Evolutionary conservation across 2,888 invertebrate genomes (phyloP), one percentile per base, ranked within the genome.

Genomic region (Patella depressa): DNA sequence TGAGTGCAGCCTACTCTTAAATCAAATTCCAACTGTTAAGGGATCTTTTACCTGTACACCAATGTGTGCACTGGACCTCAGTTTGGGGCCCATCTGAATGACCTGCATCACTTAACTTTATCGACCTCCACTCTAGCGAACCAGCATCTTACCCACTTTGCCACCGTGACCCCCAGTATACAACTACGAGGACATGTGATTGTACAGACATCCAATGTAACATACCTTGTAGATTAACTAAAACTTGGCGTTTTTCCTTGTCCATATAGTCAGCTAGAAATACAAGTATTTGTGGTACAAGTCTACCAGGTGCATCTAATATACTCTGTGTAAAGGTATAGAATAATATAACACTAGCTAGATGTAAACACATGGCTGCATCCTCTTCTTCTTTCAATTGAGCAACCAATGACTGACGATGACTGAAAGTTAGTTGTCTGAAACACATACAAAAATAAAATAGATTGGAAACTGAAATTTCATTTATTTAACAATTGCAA

Each of bases 241-340:
- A 93, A 77, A 94, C 92, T 1, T 93, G 90, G 88, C 94, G 93
- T 78, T 95, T 94, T 9, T 95, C 95, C 45, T 93, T 93, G 80
- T 94, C 94, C 74, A 98, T 91, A 85, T 94, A 94, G 34, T 93
- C 93, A 83, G 95, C 94, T 75, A 98, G 93, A 90, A 94, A 95
- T 1, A 93, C 89, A 72, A 98, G 93, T 83, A 98, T 94, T 24
- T 94, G 93, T 0, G 97, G 95, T 15, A 99, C 97, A 92, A 97
- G 97, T 90, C 96, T 95, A 0, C 99, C 99, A 53, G 98, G 98
- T 17, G 97, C 97, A 91, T 98, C 97, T 53, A 98, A 89, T 93
- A 97, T 96, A 85, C 93, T 94, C 86, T 96, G 96, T 1, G 96
- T 96, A 3, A 95, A 93, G 14, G 94, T 94, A 74, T 96, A 96